phyloP scores from a whole-genome alignment of 2,888 invertebrate genomes.

The Dusona sp. region DNA sequence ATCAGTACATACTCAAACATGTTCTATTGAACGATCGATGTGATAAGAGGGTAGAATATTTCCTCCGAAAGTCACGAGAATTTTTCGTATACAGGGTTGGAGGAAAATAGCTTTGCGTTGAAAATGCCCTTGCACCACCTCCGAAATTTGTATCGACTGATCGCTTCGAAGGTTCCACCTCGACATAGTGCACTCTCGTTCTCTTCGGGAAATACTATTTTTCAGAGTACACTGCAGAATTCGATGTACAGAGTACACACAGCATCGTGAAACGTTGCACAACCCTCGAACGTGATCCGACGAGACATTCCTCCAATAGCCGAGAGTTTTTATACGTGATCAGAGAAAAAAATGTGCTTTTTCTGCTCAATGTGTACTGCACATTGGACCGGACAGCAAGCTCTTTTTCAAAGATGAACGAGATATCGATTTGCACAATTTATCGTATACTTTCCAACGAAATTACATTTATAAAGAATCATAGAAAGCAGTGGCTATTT shows the following conservation, averaged over 20 bases:
- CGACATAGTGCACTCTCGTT: constrained; percentile 14
- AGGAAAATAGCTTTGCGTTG: constrained; percentile 51
- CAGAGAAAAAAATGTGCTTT: constrained; percentile 12
- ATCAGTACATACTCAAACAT: background rate
- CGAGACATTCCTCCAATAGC: constrained; percentile 60
- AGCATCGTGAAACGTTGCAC: constrained; percentile 67
- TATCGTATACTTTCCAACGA: background rate
- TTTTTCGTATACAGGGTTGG: constrained; percentile 35
- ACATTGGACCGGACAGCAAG: constrained; percentile 44
- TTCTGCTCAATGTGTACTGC: constrained; percentile 41
- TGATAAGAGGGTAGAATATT: constrained; percentile 26
- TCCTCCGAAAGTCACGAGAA: constrained; percentile 35
- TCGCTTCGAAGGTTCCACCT: constrained; percentile 53
- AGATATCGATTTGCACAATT: constrained; percentile 50
- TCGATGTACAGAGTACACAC: constrained; percentile 19
- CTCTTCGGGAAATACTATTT: constrained; percentile 31
- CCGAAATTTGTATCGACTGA: constrained; percentile 63
- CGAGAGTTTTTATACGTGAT: constrained; percentile 44
- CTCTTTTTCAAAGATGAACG: constrained; percentile 36
- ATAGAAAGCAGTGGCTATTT: constrained; percentile 1
- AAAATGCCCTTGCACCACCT: constrained; percentile 49
- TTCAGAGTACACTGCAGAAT: background rate
- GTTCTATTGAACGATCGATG: background rate
- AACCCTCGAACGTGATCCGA: constrained; percentile 75
- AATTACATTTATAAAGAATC: background rate